phyloP scores from a whole-genome alignment of 2,113 vertebrate genomes.

The Oncorhynchus masou region DNA sequence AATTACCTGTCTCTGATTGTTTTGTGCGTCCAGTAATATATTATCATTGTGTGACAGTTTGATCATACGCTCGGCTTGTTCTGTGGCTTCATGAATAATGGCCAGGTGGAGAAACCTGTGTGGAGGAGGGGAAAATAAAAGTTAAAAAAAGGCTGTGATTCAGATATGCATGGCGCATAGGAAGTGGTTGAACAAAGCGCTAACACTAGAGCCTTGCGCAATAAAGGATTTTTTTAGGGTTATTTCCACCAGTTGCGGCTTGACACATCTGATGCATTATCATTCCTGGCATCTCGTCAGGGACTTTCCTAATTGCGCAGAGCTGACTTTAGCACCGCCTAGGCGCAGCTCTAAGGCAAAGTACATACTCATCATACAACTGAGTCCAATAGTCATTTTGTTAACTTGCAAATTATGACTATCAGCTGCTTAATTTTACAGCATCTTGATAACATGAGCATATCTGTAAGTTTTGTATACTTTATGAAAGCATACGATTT shows the following conservation, averaged over 20 bases:
- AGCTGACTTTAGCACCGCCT: slow-evolving; percentile 60
- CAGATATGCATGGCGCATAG: slow-evolving; percentile 29
- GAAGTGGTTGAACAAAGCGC: slow-evolving; percentile 64
- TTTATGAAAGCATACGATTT: too few species aligned
- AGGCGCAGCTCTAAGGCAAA: slow-evolving; percentile 54
- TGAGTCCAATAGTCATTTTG: slow-evolving; percentile 19
- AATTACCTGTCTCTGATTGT: slow-evolving; percentile 93
- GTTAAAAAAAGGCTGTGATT: slow-evolving; percentile 43
- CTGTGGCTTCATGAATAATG: slow-evolving; percentile 88
- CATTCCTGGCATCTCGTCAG: slow-evolving; percentile 87
- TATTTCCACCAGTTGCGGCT: slow-evolving; percentile 87
- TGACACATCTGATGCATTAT: slow-evolving; percentile 78
- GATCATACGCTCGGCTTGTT: slow-evolving; percentile 83
- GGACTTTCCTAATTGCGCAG: slow-evolving; percentile 88
- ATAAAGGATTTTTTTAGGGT: slow-evolving; percentile 85
- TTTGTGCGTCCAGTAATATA: slow-evolving; percentile 86
- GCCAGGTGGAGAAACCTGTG: slow-evolving; percentile 92
- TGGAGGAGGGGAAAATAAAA: slow-evolving; percentile 18
- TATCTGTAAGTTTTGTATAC: neutral
- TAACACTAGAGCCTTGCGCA: slow-evolving; percentile 80
- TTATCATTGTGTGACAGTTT: slow-evolving; percentile 80
- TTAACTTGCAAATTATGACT: slow-evolving; percentile 36
- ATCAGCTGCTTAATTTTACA: neutral
- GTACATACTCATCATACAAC: neutral
- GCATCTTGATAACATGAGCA: neutral